These are phyloP conservation scores for Ditylenchus weischeri DNA, from an alignment of 2,888 invertebrate genomes.

Conservation along the genomic window DNA sequence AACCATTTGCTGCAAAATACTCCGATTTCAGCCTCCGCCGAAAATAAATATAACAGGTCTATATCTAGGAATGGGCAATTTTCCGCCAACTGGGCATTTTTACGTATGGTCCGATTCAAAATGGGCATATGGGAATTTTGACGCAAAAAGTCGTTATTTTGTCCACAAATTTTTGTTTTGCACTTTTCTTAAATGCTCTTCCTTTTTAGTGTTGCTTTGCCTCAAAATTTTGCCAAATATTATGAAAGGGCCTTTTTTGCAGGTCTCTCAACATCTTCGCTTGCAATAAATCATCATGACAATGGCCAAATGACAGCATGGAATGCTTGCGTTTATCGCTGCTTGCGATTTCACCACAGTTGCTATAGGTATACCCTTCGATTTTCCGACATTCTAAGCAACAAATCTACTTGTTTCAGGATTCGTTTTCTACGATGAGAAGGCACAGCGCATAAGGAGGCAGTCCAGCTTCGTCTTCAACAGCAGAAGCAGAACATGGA, in stretches of 20 bases:
- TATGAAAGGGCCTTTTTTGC: neutral
- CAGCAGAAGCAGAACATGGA: constrained; percentile 53
- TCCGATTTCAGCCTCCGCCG: no score
- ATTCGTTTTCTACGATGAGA: constrained; percentile 53
- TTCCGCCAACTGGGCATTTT: no score
- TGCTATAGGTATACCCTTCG: constrained; percentile 36
- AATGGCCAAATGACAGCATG: constrained; percentile 27
- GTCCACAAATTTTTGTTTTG: no score
- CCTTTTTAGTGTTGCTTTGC: neutral
- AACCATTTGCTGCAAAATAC: no score
- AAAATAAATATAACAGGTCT: no score
- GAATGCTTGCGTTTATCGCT: constrained; percentile 45
- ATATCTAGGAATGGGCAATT: no score
- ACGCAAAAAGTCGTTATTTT: neutral
- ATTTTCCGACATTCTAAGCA: neutral
- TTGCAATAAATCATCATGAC: no score
- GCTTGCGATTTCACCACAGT: constrained; percentile 50
- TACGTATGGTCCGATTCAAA: no score
- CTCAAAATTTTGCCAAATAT: neutral
- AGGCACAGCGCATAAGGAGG: constrained; percentile 44
- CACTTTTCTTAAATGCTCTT: no score
- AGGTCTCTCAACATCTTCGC: no score
- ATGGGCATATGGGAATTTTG: no score
- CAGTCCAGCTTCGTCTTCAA: constrained; percentile 46
- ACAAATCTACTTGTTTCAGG: constrained; percentile 27